These are phyloP conservation scores for Prochilodus magdalenae DNA, from an alignment of 2,113 vertebrate genomes.

Conservation along the genomic window DNA sequence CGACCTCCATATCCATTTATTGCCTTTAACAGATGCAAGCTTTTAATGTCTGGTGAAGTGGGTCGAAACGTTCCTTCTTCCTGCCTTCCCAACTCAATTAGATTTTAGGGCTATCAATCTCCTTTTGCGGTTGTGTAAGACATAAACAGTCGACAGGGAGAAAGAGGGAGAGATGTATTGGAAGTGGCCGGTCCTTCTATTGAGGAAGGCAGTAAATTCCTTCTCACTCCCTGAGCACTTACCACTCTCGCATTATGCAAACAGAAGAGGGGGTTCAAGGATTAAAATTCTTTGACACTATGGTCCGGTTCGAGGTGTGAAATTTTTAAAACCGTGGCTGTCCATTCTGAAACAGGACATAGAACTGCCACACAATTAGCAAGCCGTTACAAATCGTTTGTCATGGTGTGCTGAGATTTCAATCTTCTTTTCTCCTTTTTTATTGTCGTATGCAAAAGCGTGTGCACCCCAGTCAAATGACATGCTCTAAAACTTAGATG, in stretches of 20 bases:
- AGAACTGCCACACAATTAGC: slow-evolving; percentile 16
- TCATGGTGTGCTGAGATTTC: slow-evolving; percentile 13
- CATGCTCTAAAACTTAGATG: too few relatives aligned
- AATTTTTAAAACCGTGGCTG: slow-evolving; percentile 43
- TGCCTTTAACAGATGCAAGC: not conserved
- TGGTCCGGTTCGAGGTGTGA: slow-evolving; percentile 33
- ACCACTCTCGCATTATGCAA: slow-evolving; percentile 60
- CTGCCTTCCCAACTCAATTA: slow-evolving; percentile 49
- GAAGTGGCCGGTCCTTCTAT: slow-evolving; percentile 54
- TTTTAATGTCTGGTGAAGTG: slow-evolving; percentile 32
- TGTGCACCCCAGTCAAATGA: too few relatives aligned
- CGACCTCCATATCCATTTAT: slow-evolving; percentile 33
- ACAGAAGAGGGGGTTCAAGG: slow-evolving; percentile 38
- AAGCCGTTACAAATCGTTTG: slow-evolving; percentile 29
- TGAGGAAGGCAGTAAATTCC: slow-evolving; percentile 63
- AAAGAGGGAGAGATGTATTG: slow-evolving; percentile 27
- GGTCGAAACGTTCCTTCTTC: slow-evolving; percentile 34
- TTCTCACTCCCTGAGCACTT: slow-evolving; percentile 59
- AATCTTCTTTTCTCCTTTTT: not conserved
- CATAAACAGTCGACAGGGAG: slow-evolving; percentile 45
- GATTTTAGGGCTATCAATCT: slow-evolving; percentile 58
- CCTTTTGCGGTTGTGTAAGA: slow-evolving; percentile 45
- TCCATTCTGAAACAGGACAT: slow-evolving; percentile 27
- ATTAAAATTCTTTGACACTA: slow-evolving; percentile 53
- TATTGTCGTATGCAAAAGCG: not conserved